Conservation (phyloP, 2,797 vertebrate genomes). For the Halcyon leucocephala region DNA sequence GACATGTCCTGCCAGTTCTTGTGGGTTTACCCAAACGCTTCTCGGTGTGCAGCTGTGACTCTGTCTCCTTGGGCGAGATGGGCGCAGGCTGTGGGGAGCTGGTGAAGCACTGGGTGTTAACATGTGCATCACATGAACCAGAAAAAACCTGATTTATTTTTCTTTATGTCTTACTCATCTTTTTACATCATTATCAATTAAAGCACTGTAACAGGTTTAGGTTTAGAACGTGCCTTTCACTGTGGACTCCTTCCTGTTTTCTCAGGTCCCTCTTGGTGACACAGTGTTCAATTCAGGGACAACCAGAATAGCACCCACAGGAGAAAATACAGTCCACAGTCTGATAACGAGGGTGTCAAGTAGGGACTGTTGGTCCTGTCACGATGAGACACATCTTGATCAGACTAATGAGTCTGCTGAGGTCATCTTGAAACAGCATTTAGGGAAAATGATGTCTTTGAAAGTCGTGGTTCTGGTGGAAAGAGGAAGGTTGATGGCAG, state of each 20-base stretch:
- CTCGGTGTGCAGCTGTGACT: background rate
- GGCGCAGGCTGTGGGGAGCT: fast-evolving
- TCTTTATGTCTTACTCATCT: background rate
- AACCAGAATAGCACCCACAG: background rate
- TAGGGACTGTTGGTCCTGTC: background rate
- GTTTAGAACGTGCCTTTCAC: background rate
- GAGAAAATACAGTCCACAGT: background rate
- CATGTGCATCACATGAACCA: background rate
- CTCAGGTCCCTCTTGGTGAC: background rate
- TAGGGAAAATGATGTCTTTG: background rate
- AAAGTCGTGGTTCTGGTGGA: background rate
- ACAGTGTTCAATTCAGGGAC: background rate
- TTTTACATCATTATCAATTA: background rate
- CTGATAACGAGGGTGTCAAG: background rate
- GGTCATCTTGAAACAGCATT: background rate
- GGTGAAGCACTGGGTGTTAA: background rate
- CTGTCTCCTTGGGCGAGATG: background rate
- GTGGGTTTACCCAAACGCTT: fast-evolving
- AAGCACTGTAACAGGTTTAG: background rate
- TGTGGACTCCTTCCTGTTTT: background rate
- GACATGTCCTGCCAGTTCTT: background rate
- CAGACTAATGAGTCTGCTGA: background rate
- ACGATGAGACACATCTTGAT: background rate
- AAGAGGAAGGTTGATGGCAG: background rate
- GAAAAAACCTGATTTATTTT: background rate